Conservation (phyloP, 2,888 invertebrate genomes). For the Hetaerina titia region DNA sequence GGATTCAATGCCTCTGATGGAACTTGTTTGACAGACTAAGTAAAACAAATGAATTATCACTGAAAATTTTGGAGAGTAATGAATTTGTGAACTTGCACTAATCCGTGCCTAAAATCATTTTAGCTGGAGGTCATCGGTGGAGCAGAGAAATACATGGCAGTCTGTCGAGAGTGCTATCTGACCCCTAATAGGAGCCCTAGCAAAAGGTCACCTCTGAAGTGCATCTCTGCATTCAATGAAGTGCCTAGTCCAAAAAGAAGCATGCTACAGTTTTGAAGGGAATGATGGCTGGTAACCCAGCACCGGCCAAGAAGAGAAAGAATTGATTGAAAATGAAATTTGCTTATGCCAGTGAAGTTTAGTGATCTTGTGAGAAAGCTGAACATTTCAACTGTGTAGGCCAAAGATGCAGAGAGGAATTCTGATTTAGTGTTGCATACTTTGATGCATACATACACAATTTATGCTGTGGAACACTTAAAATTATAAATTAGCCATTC, state of each 20-base stretch:
- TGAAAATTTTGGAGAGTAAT: neutral
- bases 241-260: constrained; percentile 13
- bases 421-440: neutral
- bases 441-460: neutral
- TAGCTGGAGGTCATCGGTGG: constrained; percentile 81
- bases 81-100: neutral
- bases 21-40: neutral
- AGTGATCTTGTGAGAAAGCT: neutral
- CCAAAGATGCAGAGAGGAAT: too few relatives aligned
- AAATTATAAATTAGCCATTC: neutral
- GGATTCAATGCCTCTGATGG: neutral
- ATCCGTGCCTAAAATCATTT: neutral
- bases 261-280: neutral
- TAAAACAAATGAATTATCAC: too few relatives aligned
- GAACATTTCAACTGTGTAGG: neutral
- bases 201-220: constrained; percentile 70
- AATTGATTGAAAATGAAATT: neutral
- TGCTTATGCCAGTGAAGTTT: neutral
- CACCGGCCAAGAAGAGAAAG: neutral
- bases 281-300: neutral
- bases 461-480: neutral
- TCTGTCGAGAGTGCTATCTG: constrained; percentile 78
- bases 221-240: constrained; percentile 25
- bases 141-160: constrained; percentile 79
- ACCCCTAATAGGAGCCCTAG: constrained; percentile 52